Percentiles rank a stretch among this genome's conserved stretches.
Evolutionary conservation across 2,113 vertebrate genomes (phyloP).

Genomic region (Petrocephalus zakoni): DNA sequence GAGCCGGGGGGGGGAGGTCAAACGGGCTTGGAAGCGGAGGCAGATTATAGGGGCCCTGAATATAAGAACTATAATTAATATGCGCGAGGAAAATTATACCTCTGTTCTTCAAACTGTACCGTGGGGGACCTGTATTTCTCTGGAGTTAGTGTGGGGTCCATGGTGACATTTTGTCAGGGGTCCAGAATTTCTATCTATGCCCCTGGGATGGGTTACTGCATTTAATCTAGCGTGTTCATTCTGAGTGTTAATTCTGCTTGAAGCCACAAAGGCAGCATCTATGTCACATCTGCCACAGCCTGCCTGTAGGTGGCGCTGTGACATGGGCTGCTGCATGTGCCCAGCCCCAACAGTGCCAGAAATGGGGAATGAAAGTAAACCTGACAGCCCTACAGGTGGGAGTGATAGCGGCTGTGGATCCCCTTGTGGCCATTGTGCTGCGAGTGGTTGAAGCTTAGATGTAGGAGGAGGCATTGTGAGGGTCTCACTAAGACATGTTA

Average conservation of each 20-base stretch:
- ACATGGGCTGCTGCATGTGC: not conserved
- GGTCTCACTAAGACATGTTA: not conserved
- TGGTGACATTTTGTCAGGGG: not conserved
- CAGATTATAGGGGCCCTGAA: not conserved
- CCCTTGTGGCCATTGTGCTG: not conserved
- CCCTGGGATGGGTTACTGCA: not conserved
- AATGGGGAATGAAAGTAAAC: not conserved
- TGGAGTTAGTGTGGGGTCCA: not conserved
- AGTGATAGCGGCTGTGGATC: not conserved
- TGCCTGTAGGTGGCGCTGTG: not conserved
- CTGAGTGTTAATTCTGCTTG: not conserved
- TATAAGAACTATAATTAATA: not conserved
- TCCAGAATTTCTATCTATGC: not conserved
- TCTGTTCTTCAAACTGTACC: not conserved
- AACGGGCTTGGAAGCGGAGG: not conserved
- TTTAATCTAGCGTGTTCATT: not conserved
- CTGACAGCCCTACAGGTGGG: not conserved
- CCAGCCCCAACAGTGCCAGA: not conserved
- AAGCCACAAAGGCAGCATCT: not conserved
- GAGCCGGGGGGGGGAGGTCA: not conserved
- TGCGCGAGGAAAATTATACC: not conserved
- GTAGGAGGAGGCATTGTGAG: not conserved
- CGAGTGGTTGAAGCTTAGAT: not conserved
- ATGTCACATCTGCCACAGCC: not conserved
- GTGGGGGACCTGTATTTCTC: not conserved